phyloP scores from a whole-genome alignment of 2,888 invertebrate genomes.

The Parnassius smintheus region DNA sequence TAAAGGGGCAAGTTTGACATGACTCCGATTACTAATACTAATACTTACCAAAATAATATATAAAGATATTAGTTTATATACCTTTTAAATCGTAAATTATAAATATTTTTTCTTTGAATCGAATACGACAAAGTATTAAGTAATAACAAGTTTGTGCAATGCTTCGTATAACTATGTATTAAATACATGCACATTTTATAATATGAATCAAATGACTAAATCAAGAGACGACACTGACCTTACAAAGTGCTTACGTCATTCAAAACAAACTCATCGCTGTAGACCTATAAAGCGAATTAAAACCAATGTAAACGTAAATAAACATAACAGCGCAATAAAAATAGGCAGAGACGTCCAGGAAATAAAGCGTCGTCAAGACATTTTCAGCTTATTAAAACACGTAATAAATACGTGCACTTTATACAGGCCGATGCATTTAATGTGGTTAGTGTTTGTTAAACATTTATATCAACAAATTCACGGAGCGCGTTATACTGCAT shows the following conservation, averaged over 20 bases:
- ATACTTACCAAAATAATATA: too few relatives aligned
- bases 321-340: constrained; percentile 36
- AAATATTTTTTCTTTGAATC: too few relatives aligned
- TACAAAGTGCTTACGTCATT: constrained; percentile 29
- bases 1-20: too few relatives aligned
- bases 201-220: constrained; percentile 16
- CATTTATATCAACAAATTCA: constrained; percentile 11
- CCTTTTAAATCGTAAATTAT: too few relatives aligned
- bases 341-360: constrained; percentile 61
- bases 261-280: constrained; percentile 31
- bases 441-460: constrained; percentile 9
- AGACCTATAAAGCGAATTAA: constrained; percentile 30
- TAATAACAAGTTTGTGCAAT: background rate
- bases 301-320: constrained; percentile 34
- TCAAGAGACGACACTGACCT: constrained; percentile 29
- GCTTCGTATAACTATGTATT: background rate
- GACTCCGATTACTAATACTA: too few relatives aligned
- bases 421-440: constrained; percentile 8
- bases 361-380: constrained; percentile 53
- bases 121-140: too few relatives aligned
- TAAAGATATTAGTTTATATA: too few relatives aligned
- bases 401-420: constrained; percentile 23
- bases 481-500: background rate
- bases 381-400: constrained; percentile 45
- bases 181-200: background rate